Percentiles rank a stretch among this genome's conserved stretches.
phyloP scores from a whole-genome alignment of 2,888 invertebrate genomes.

The Acrocera orbiculus region DNA sequence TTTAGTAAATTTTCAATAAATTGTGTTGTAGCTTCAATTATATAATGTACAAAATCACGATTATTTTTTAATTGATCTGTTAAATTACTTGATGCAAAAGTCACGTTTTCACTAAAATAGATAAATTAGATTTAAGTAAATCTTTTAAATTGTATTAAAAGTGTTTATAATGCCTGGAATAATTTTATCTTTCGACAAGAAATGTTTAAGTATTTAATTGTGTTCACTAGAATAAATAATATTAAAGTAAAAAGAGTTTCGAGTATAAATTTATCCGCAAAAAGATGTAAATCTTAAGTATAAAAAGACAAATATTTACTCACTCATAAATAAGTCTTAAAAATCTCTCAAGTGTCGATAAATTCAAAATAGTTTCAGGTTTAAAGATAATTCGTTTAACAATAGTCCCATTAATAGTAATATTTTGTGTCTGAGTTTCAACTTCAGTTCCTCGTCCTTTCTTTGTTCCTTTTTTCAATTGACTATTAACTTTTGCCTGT shows the following conservation, averaged over 20 bases:
- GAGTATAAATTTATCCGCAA: too few relatives aligned
- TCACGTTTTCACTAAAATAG: constrained; percentile 18
- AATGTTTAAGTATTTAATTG: too few relatives aligned
- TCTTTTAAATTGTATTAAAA: too few relatives aligned
- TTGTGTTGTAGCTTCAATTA: constrained; percentile 26
- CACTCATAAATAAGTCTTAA: constrained; percentile 24
- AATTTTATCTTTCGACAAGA: too few relatives aligned
- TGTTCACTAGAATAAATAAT: too few relatives aligned
- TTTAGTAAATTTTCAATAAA: constrained; percentile 20
- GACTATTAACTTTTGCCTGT: too few relatives aligned
- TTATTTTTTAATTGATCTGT: constrained; percentile 33
- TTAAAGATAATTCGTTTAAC: constrained; percentile 21
- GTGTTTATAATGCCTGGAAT: too few relatives aligned
- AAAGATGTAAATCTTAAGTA: too few relatives aligned
- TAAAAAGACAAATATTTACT: constrained; percentile 7
- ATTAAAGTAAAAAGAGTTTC: too few relatives aligned
- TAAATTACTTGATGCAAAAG: constrained; percentile 34
- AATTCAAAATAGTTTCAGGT: constrained; percentile 26
- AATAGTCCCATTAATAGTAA: constrained; percentile 20
- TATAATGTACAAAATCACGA: constrained; percentile 37
- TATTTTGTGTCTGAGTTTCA: constrained; percentile 13
- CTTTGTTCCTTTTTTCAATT: constrained; percentile 13
- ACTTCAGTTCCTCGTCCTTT: constrained; percentile 14
- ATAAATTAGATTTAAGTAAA: not conserved
- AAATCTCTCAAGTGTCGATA: constrained; percentile 21